Conservation (phyloP, 2,797 vertebrate genomes). For the Meriones psammophilus region DNA sequence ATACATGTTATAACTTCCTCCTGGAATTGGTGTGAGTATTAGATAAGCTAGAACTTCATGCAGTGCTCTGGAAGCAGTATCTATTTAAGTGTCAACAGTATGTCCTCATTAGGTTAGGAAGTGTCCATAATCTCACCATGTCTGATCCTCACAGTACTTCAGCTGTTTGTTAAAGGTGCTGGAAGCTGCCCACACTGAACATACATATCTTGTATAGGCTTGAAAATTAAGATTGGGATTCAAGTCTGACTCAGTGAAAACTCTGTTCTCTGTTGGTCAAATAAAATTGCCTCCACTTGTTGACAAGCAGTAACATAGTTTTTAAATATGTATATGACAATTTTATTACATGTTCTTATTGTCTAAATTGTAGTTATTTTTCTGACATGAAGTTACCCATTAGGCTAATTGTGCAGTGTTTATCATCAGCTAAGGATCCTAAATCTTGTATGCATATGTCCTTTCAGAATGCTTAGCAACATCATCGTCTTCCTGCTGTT, state of each 20-base stretch:
- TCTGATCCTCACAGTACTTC: neutral
- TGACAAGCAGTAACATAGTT: neutral
- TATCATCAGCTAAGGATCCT: neutral
- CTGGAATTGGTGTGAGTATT: neutral
- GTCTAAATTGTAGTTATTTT: constrained; percentile 8
- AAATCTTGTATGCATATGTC: neutral
- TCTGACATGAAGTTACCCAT: neutral
- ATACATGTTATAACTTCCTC: fast-evolving
- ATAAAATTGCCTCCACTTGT: neutral
- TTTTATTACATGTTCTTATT: constrained; percentile 36
- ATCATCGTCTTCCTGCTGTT: neutral
- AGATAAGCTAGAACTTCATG: neutral
- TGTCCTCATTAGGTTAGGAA: fast-evolving
- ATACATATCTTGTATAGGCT: neutral
- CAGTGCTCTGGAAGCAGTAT: neutral
- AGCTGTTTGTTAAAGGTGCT: neutral
- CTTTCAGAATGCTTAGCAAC: no score
- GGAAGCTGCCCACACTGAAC: neutral
- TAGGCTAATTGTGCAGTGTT: neutral
- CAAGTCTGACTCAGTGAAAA: neutral
- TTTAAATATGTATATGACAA: neutral
- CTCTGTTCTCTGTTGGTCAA: neutral
- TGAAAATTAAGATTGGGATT: neutral
- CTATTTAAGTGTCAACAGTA: neutral
- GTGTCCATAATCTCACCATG: fast-evolving